Evolutionary conservation across 1,140 invertebrate species (phyloP), one percentile per base, ranked within the genome.

Genomic region (Plodia interpunctella): DNA sequence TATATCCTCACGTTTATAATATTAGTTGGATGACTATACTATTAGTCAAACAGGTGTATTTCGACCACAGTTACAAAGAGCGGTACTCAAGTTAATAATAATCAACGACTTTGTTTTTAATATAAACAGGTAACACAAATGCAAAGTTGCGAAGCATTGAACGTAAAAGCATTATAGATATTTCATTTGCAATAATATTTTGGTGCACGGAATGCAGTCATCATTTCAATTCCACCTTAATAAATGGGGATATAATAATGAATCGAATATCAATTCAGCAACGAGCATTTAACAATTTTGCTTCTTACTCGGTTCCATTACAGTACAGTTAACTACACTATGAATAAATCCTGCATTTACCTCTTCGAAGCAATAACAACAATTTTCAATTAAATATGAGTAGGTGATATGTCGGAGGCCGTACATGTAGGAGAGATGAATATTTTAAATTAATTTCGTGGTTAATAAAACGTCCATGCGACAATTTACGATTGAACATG

Each of bases 401-500:
- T 25, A 25, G 21, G 21, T 25, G 2, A 25, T 25, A 6, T 25
- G 21, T 25, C 6, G 21, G 2, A 2, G 21, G 6, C 21, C 21
- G 21, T 25, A 25, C 5, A 44, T 44, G 38, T n/a, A 44, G 13
- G 38, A 44, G 38, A 44, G n/a, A 44, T 44, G 38, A 44, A 44
- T 44, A 44, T 44, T 44, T 44, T 44, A 44, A 15, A 44, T 44
- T 17, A 44, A 15, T 44, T 44, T 15, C 38, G n/a, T 44, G 13
- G 38, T 44, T 15, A 44, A 44, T 44, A 44, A 44, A 57, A 32
- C 19, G 50, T 58, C 57, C 56, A 53, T 62, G 55, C 55, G 19
- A 25, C 54, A 49, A 52, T 59, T 58, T 54, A 53, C 54, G 15
- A 30, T 63, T 55, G 55, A 56, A 19, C 17, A 17, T 44, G 21